Percentiles rank a stretch among this genome's conserved stretches.
Evolutionary conservation across 2,113 vertebrate species (phyloP).

Genomic region (Pardalotus punctatus): DNA sequence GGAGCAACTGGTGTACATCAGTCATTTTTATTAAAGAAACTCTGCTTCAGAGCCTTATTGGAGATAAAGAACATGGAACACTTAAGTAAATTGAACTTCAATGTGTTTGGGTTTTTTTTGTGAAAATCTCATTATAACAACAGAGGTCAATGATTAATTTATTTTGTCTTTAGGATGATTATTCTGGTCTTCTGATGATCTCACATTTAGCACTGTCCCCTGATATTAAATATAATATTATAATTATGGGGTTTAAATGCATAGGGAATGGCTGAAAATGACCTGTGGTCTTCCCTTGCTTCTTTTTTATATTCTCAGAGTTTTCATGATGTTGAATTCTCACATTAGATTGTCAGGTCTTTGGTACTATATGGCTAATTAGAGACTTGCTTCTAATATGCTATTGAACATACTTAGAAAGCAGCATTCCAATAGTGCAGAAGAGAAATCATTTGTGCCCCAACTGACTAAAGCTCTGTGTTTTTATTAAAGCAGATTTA

Average conservation of each 20-base stretch:
- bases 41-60: neutral
- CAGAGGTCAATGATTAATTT: slow-evolving; percentile 23
- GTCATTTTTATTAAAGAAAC: slow-evolving; percentile 50
- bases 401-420: slow-evolving; percentile 6
- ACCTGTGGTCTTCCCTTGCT: slow-evolving; percentile 18
- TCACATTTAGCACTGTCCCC: neutral
- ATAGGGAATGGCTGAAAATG: slow-evolving; percentile 16
- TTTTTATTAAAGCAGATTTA: slow-evolving; percentile 50
- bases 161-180: slow-evolving; percentile 22
- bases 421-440: neutral
- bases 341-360: slow-evolving; percentile 9
- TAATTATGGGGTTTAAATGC: slow-evolving; percentile 9
- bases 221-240: neutral
- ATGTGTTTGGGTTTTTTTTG: neutral
- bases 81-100: slow-evolving; percentile 41
- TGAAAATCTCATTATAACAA: neutral
- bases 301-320: slow-evolving; percentile 32
- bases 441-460: slow-evolving; percentile 45
- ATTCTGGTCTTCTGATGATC: neutral
- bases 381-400: slow-evolving; percentile 38
- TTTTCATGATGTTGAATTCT: slow-evolving; percentile 34
- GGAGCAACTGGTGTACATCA: slow-evolving; percentile 7
- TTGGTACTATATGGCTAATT: neutral
- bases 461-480: slow-evolving; percentile 14
- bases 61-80: slow-evolving; percentile 16